Evolutionary conservation across 2,797 vertebrate genomes (phyloP).

Genomic region (Gymnodraco acuticeps): DNA sequence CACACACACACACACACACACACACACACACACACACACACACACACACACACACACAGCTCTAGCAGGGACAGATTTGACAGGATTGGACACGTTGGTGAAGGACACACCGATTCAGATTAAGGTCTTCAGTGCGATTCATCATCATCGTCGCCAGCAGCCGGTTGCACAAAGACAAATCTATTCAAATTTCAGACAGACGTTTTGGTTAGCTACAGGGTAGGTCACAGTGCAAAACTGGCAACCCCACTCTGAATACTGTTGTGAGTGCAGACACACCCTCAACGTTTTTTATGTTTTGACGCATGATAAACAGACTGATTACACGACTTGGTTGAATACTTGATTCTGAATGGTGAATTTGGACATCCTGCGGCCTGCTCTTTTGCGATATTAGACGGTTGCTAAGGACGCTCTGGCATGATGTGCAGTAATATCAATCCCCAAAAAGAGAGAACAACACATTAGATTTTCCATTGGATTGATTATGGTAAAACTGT

Average conservation of each 20-base stretch:
- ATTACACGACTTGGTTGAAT: neutral
- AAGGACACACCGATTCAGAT: conserved; percentile 12
- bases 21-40: no score
- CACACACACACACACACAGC: no score
- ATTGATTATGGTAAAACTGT: no score
- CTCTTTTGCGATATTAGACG: no score
- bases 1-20: no score
- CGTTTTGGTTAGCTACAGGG: neutral
- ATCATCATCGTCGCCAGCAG: neutral
- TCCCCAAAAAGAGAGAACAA: no score
- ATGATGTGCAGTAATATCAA: no score
- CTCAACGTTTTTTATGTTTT: neutral
- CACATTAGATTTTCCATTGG: no score
- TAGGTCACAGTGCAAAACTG: neutral
- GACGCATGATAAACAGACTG: neutral
- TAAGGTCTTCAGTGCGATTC: neutral
- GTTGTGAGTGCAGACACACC: neutral
- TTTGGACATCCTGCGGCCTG: no score
- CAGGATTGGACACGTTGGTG: conserved; percentile 17
- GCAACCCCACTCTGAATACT: neutral
- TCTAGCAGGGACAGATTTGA: conserved; percentile 12
- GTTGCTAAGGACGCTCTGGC: no score
- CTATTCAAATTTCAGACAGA: neutral
- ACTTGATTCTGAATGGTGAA: no score
- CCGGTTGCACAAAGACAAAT: neutral